Percentiles rank a stretch among this genome's conserved stretches.
phyloP scores from a whole-genome alignment of 1,140 invertebrate species.

The Drosophila eugracilis region DNA sequence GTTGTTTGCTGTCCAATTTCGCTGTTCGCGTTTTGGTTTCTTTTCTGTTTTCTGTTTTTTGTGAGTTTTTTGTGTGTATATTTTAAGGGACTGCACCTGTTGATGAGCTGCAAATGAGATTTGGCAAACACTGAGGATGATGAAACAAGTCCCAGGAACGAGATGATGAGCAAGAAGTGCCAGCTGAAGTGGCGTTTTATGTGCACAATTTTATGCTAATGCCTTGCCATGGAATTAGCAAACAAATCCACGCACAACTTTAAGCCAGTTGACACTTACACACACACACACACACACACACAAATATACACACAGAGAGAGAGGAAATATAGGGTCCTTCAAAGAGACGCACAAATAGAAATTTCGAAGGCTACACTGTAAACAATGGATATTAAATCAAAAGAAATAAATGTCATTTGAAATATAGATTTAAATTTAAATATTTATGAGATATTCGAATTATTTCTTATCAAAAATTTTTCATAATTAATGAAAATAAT shows the following conservation, averaged over 20 bases:
- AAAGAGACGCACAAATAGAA: conserved; percentile 23
- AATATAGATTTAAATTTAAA: background rate
- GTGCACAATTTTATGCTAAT: conserved; percentile 71
- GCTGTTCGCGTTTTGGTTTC: conserved; percentile 28
- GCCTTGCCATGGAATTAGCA: conserved; percentile 50
- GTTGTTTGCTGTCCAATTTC: conserved; percentile 63
- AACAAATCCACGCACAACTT: conserved; percentile 54
- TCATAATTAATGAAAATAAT: no score
- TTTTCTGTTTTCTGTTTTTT: no score
- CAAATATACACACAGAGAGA: background rate
- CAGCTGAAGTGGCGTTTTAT: conserved; percentile 50
- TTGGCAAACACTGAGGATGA: conserved; percentile 27
- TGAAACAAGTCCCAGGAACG: conserved; percentile 7
- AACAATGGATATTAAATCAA: no score
- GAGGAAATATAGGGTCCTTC: no score
- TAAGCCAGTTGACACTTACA: conserved; percentile 60
- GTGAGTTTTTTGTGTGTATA: no score
- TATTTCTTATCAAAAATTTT: no score
- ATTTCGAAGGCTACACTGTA: conserved; percentile 44
- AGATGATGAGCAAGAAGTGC: conserved; percentile 2
- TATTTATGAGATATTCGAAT: no score
- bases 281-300: conserved; percentile 28
- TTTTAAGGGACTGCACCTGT: conserved; percentile 49
- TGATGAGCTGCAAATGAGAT: conserved; percentile 68
- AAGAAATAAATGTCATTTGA: no score